Conservation (phyloP, 2,888 invertebrate species). For the Adineta ricciae region DNA sequence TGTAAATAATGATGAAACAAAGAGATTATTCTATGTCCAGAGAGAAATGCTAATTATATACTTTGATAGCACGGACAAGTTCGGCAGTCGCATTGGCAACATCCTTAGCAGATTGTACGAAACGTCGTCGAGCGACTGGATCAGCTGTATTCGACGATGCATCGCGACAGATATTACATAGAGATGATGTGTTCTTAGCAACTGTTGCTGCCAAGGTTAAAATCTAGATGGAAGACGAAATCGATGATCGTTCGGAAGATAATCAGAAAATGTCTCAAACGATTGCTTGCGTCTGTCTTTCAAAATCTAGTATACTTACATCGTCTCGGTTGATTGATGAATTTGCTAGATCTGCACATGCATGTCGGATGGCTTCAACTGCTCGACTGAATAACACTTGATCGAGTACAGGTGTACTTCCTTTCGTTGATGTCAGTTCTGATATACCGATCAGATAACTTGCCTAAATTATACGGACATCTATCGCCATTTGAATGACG, state of each 20-base stretch:
- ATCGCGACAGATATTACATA: conserved; percentile 85
- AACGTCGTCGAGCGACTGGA: conserved; percentile 83
- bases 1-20: too few species aligned
- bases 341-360: conserved; percentile 58
- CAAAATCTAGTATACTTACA: conserved; percentile 39
- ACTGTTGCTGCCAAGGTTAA: conserved; percentile 81
- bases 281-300: too few species aligned
- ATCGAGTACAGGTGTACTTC: conserved; percentile 75
- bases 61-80: conserved; percentile 86
- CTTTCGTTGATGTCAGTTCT: conserved; percentile 76
- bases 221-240: conserved; percentile 54
- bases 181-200: conserved; percentile 84
- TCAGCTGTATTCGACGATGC: conserved; percentile 81
- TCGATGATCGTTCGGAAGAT: too few species aligned
- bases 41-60: conserved; percentile 37
- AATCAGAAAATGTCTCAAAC: too few species aligned
- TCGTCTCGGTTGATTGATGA: conserved; percentile 46
- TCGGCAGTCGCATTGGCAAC: conserved; percentile 88
- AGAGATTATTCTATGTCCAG: neutral
- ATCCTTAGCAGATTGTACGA: conserved; percentile 91
- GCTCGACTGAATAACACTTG: conserved; percentile 57
- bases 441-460: conserved; percentile 88
- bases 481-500: too few species aligned
- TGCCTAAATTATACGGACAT: conserved; percentile 52
- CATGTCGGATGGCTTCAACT: conserved; percentile 75